Evolutionary conservation across 2,797 vertebrate genomes (phyloP), one percentile per base, ranked within the genome.

Genomic region (Anomalospiza imberbis): DNA sequence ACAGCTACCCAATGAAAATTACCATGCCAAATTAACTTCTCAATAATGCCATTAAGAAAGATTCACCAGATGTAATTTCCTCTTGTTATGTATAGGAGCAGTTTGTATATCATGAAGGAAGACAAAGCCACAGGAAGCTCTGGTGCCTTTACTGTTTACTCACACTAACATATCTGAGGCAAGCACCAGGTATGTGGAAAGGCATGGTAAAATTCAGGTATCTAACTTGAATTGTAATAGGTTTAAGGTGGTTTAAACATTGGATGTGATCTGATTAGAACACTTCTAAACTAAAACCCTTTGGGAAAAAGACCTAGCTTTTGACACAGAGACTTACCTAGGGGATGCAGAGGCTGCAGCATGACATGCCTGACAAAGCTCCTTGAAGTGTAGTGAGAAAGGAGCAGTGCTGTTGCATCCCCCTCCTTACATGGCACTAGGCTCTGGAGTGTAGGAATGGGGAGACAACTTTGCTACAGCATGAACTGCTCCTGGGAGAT

Each of bases 371-470:
- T 75, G 79, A 62, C 40, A 80, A 42, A 72, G 34, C 32, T 66
- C 53, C 4, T 3, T 61, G 53, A 87, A 71, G 57, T 0, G 3
- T 47, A 22, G 5, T 0, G 18, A 58, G 63, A 55, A 93, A 60
- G 22, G 17, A 68, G 15, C 0, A 1, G 24, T 3, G 36, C 16
- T 72, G 17, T 19, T 29, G 21, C 44, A 48, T 12, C 13, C 3
- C 17, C 9, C 4, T 57, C 24, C 19, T 51, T 24, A 21, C 2
- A 1, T 0, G 7, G 8, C 54, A 22, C 40, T 29, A 12, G 57
- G 40, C 29, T 89, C 61, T 44, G 61, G 32, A 73, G 60, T 0
- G 0, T 22, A 18, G 0, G 0, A 48, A 6, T 0, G 0, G 32
- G 28, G 31, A 73, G 8, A 31, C 0, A 2, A 17, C 73, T 67